These are phyloP conservation scores for Todiramphus chloris DNA, from an alignment of 2,113 vertebrate genomes.

Conservation along the genomic window DNA sequence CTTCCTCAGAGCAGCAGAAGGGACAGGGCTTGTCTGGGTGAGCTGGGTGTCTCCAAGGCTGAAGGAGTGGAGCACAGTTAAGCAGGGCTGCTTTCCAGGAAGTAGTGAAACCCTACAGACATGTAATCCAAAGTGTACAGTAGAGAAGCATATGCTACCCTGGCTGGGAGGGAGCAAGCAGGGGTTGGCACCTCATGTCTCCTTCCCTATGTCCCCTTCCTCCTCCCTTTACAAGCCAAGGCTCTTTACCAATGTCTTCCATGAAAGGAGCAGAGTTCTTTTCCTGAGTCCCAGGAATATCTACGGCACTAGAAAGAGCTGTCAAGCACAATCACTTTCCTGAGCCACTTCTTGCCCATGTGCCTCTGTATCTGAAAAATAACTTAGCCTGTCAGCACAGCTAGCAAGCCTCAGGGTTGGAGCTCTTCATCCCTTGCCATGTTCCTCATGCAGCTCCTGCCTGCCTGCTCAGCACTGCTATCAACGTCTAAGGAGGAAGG, in stretches of 20 bases:
- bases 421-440: not conserved
- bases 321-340: not conserved
- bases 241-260: rapidly evolving
- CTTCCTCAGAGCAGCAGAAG: not conserved
- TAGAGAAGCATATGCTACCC: not conserved
- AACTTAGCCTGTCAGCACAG: not conserved
- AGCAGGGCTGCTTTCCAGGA: not conserved
- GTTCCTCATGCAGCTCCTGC: not conserved
- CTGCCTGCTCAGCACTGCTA: not conserved
- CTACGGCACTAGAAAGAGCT: not conserved
- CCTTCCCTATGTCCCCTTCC: not conserved
- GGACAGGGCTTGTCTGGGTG: rapidly evolving
- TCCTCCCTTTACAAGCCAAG: not conserved
- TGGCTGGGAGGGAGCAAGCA: not conserved
- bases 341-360: not conserved
- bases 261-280: not conserved
- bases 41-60: not conserved
- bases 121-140: not conserved
- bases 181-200: not conserved
- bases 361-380: not conserved
- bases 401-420: not conserved
- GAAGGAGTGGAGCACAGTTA: not conserved
- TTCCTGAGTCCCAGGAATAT: not conserved
- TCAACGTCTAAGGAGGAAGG: not conserved
- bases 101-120: not conserved